These are phyloP conservation scores for Apodemus speciosus DNA, from an alignment of 2,113 vertebrate species.

Conservation along the genomic window DNA sequence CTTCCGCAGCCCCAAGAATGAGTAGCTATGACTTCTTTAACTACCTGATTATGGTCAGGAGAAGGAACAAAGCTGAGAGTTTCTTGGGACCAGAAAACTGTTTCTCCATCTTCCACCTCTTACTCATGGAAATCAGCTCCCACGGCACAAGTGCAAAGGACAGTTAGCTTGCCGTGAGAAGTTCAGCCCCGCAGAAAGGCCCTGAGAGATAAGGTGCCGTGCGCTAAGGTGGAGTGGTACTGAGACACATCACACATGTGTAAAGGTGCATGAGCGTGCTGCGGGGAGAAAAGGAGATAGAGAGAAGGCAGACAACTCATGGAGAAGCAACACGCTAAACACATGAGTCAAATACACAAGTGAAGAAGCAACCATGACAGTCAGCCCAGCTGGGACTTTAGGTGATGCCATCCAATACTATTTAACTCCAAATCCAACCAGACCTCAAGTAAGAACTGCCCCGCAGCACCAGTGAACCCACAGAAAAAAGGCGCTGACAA, in stretches of 20 bases:
- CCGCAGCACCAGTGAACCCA: not conserved
- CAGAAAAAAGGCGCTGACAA: not conserved
- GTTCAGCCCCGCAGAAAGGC: not conserved
- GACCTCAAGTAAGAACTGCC: not conserved
- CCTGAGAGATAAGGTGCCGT: not conserved
- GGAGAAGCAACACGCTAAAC: not conserved
- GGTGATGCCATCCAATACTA: too few relatives aligned
- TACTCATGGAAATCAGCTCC: not conserved
- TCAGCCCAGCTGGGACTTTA: not conserved
- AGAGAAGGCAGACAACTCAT: not conserved
- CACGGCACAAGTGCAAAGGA: not conserved
- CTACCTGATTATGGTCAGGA: not conserved
- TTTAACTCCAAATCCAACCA: not conserved
- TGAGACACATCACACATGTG: not conserved
- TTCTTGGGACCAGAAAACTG: not conserved
- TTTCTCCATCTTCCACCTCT: not conserved
- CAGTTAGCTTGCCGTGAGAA: not conserved
- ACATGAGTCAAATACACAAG: not conserved
- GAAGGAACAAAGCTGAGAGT: not conserved
- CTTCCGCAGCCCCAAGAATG: not conserved
- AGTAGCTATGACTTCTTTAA: not conserved
- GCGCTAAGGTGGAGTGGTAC: too few relatives aligned
- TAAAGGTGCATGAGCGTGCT: too few relatives aligned
- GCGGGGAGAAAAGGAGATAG: too few relatives aligned
- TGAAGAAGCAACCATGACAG: not conserved